These are phyloP conservation scores for Chelonia mydas DNA, from an alignment of 2,797 vertebrate genomes.

Conservation along the genomic window DNA sequence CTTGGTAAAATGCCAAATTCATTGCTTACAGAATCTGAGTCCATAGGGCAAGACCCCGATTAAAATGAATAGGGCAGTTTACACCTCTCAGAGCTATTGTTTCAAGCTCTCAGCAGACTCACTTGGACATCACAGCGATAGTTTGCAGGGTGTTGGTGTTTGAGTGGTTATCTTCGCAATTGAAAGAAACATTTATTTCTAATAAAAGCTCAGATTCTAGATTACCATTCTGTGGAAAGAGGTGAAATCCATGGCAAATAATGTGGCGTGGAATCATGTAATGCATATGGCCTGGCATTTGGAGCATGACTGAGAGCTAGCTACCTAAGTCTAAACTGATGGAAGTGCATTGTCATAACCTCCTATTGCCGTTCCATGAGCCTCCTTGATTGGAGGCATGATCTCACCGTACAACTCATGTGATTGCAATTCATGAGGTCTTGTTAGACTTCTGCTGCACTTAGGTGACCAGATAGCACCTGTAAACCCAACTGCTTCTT, in stretches of 20 bases:
- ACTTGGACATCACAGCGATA: neutral
- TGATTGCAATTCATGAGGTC: neutral
- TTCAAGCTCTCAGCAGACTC: neutral
- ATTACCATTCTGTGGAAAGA: neutral
- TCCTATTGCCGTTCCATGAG: neutral
- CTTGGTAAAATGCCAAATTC: neutral
- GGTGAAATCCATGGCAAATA: neutral
- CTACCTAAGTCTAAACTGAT: neutral
- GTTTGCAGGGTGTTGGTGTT: neutral
- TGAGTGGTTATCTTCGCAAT: neutral
- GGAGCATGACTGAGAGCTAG: neutral
- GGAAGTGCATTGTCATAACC: neutral
- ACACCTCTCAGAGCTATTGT: neutral
- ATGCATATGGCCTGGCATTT: neutral
- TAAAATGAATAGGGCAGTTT: neutral
- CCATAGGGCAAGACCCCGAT: neutral
- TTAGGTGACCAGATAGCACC: neutral
- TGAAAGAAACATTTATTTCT: neutral
- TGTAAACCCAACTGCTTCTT: neutral
- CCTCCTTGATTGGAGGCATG: neutral
- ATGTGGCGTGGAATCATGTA: neutral
- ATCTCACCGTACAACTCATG: neutral
- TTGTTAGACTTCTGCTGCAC: neutral
- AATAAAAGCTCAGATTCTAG: neutral
- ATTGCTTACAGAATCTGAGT: neutral